phyloP scores from a whole-genome alignment of 1,140 invertebrate species.

The Armadillidium nasatum region DNA sequence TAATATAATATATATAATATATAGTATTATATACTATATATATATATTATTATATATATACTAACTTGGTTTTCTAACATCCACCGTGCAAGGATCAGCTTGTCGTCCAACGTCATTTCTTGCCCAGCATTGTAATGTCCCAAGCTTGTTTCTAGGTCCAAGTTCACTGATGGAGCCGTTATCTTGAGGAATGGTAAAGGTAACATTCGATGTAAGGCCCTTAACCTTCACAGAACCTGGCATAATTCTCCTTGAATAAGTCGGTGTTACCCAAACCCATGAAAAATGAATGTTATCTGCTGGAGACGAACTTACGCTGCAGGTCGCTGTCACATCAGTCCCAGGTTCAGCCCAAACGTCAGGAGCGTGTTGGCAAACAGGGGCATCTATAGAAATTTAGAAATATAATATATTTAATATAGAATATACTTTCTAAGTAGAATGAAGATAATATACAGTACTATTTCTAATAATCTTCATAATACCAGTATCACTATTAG shows the following conservation, averaged over 20 bases:
- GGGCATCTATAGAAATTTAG: slow-evolving; percentile 32
- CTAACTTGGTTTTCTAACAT: slow-evolving; percentile 36
- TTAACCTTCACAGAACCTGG: not conserved
- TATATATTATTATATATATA: slow-evolving; percentile 19
- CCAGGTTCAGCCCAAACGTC: slow-evolving; percentile 41
- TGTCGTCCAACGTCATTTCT: slow-evolving; percentile 37
- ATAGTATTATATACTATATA: slow-evolving; percentile 15
- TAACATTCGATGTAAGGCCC: slow-evolving; percentile 33
- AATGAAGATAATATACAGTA: too few relatives aligned
- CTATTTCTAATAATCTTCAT: too few relatives aligned
- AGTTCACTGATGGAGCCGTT: slow-evolving; percentile 33
- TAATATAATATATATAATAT: not conserved
- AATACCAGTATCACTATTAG: too few relatives aligned
- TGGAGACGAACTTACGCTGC: slow-evolving; percentile 35
- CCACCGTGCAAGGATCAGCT: slow-evolving; percentile 29
- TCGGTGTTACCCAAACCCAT: slow-evolving; percentile 39
- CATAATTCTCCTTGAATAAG: slow-evolving; percentile 33
- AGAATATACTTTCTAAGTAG: too few relatives aligned
- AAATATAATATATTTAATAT: too few relatives aligned
- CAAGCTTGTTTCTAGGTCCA: slow-evolving; percentile 28
- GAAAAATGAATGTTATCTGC: slow-evolving; percentile 36
- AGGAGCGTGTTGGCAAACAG: slow-evolving; percentile 30
- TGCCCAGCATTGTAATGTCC: slow-evolving; percentile 38
- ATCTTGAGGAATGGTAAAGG: slow-evolving; percentile 37
- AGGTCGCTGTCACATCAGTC: slow-evolving; percentile 26